These are phyloP conservation scores for Zaprionus kolodkinae DNA, from an alignment of 1,140 invertebrate genomes.

Conservation along the genomic window DNA sequence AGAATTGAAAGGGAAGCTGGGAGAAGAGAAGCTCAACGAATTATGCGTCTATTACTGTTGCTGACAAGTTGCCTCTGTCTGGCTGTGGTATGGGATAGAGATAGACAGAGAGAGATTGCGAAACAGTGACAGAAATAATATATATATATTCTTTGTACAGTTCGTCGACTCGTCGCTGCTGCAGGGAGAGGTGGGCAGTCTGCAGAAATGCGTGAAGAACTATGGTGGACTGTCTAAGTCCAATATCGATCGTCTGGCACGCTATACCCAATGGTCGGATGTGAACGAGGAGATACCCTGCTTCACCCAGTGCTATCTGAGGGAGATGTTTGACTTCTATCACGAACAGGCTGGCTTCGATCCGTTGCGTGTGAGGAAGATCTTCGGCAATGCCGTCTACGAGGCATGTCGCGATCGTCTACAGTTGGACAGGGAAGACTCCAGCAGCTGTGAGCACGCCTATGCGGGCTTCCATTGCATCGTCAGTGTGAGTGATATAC, in stretches of 20 bases:
- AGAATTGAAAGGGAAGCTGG: constrained; percentile 40
- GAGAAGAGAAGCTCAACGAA: constrained; percentile 10
- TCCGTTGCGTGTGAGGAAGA: constrained; percentile 25
- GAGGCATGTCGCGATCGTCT: constrained; percentile 61
- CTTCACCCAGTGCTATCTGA: constrained; percentile 71
- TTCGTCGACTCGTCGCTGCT: constrained; percentile 33
- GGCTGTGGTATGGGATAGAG: constrained; percentile 23
- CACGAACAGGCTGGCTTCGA: constrained; percentile 59
- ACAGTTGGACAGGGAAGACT: not conserved
- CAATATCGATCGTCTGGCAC: constrained; percentile 49
- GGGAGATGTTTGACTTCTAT: constrained; percentile 71
- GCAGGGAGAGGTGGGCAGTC: constrained; percentile 33
- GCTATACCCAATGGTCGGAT: constrained; percentile 71
- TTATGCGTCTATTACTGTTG: constrained; percentile 22
- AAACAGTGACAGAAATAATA: too few species aligned
- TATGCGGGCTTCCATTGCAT: constrained; percentile 76
- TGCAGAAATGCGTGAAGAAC: constrained; percentile 56
- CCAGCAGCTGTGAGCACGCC: constrained; percentile 65
- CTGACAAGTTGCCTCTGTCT: constrained; percentile 31
- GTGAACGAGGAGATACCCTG: constrained; percentile 72
- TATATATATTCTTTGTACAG: not conserved
- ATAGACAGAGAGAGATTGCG: not conserved
- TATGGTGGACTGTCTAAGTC: constrained; percentile 59
- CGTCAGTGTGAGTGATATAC: constrained; percentile 64
- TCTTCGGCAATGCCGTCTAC: constrained; percentile 58